Conservation (phyloP, 2,888 invertebrate genomes). For the Eristalinus sepulchralis region DNA sequence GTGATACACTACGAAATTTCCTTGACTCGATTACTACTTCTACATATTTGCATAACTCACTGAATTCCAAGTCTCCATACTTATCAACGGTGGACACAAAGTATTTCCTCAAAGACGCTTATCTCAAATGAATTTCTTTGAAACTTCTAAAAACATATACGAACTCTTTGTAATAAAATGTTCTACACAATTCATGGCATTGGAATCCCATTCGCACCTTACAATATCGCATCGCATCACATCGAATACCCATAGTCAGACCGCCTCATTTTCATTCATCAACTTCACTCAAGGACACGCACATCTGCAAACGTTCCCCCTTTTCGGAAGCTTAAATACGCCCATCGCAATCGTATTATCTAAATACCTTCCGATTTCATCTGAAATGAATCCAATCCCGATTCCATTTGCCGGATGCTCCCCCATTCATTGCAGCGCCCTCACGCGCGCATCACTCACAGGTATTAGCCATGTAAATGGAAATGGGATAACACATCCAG, state of each 20-base stretch:
- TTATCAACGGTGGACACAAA: too few species aligned
- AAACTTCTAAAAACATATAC: too few species aligned
- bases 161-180: too few species aligned
- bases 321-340: constrained; percentile 12
- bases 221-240: neutral
- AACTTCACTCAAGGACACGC: neutral
- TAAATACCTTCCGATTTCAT: constrained; percentile 48
- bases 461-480: constrained; percentile 59
- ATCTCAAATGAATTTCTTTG: too few species aligned
- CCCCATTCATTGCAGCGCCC: constrained; percentile 12
- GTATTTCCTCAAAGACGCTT: too few species aligned
- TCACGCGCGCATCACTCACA: constrained; percentile 55
- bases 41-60: too few species aligned
- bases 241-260: neutral
- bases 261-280: neutral
- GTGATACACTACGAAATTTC: too few species aligned
- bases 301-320: neutral
- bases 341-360: constrained; percentile 29
- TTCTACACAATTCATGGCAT: too few species aligned
- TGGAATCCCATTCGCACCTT: too few species aligned
- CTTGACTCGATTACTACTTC: too few species aligned
- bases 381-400: neutral
- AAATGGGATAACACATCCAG: constrained; percentile 45
- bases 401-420: neutral
- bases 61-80: too few species aligned